phyloP scores from a whole-genome alignment of 1,140 invertebrate species.

The Zaprionus ornatus region DNA sequence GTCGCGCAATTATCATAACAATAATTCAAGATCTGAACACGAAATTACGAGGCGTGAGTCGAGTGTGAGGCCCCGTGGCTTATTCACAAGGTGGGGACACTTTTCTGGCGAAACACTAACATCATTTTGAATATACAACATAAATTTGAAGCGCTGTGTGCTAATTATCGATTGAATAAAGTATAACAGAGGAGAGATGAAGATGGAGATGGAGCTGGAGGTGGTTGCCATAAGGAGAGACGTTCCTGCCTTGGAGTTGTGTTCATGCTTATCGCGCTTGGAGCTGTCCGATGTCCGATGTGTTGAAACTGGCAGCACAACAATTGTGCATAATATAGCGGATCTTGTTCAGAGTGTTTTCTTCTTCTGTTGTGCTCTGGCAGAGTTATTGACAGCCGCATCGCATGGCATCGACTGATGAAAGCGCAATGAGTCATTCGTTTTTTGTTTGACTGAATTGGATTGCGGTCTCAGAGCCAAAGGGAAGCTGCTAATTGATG shows the following conservation, averaged over 20 bases:
- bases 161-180: constrained; percentile 76
- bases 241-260: constrained; percentile 16
- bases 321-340: constrained; percentile 55
- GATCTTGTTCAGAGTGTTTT: constrained; percentile 29
- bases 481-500: constrained; percentile 72
- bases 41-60: constrained; percentile 44
- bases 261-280: constrained; percentile 40
- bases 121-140: constrained; percentile 75
- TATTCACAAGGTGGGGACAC: constrained; percentile 46
- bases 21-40: constrained; percentile 70
- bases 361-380: constrained; percentile 1
- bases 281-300: constrained; percentile 43
- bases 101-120: constrained; percentile 74
- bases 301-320: constrained; percentile 47
- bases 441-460: constrained; percentile 28
- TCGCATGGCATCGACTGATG: constrained; percentile 44
- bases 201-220: not conserved
- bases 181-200: constrained; percentile 53
- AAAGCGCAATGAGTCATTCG: constrained; percentile 52
- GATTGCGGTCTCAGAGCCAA: constrained; percentile 40
- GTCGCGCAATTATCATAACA: constrained; percentile 74
- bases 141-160: constrained; percentile 61
- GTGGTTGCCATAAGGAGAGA: not conserved
- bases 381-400: constrained; percentile 74
- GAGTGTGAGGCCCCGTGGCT: constrained; percentile 32